Evolutionary conservation across 1,140 invertebrate species (phyloP), one percentile per base, ranked within the genome.

Genomic region (Drosophila burlai): DNA sequence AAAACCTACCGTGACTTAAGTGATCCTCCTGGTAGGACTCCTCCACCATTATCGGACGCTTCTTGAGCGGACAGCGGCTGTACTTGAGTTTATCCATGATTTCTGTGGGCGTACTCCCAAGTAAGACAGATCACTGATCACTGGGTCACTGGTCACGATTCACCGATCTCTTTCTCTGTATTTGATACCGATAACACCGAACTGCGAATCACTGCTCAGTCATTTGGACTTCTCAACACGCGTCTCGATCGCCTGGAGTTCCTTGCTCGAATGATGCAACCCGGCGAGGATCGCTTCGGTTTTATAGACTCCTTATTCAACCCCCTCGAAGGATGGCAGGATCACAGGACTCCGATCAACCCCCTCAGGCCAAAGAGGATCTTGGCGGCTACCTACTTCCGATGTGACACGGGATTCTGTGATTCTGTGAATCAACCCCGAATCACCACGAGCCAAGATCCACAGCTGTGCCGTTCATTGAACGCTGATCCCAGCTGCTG

Each of bases 11-110:
- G 57, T 89, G 83, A 65, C 82, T 75, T 29, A 92, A 43, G 38
- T 80, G 76, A 68, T 91, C 78, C 50, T 69, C 83, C 8, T 52
- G 46, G 18, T 45, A 31, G 94, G 94, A 89, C 55, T 91, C 78
- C 94, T 94, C 83, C 58, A 92, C 45, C 26, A 94, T 94, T 81
- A 97, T 96, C 47, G 97, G 97, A 92, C 97, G 95, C 94, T 98
- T 98, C 93, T 98, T 98, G 34, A 98, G 94, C 91, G 97, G 97
- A 91, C 97, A 97, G 93, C 97, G 96, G 89, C 96, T 97, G 60
- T 92, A 92, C 45, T 92, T 80, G 36, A 83, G 72, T 57, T 92
- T 92, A 91, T 92, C 89, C 91, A 92, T 92, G 3, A 29, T 71
- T 40, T n/a, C 16, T 29, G 59, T 42, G 29, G n/a, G 6, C 0